Evolutionary conservation across 2,888 invertebrate genomes (phyloP).

Genomic region (Caenorhabditis angaria): DNA sequence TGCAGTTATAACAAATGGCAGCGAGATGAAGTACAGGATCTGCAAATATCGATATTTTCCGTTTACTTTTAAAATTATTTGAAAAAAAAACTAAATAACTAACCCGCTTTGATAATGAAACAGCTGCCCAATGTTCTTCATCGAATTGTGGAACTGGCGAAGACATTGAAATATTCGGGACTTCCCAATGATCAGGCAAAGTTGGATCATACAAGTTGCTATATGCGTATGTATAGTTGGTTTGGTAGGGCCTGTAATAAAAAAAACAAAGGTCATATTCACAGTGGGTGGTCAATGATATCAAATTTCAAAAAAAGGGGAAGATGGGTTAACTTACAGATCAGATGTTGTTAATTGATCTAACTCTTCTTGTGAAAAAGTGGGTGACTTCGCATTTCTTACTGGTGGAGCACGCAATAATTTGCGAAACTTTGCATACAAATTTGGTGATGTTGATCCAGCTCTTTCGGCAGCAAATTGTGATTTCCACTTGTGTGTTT

Average conservation of each 20-base stretch:
- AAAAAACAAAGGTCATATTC: slow-evolving; percentile 13
- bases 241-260: slow-evolving; percentile 47
- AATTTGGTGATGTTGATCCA: slow-evolving; percentile 29
- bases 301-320: neutral
- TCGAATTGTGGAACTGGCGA: slow-evolving; percentile 3
- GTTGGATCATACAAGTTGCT: slow-evolving; percentile 38
- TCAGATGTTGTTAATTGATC: slow-evolving; percentile 34
- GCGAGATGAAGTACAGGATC: neutral
- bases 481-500: slow-evolving; percentile 29
- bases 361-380: slow-evolving; percentile 36
- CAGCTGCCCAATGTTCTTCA: slow-evolving; percentile 33
- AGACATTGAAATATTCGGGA: slow-evolving; percentile 30
- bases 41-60: no score
- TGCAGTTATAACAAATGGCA: neutral
- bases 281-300: slow-evolving; percentile 7
- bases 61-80: neutral
- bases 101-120: slow-evolving; percentile 13
- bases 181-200: slow-evolving; percentile 46
- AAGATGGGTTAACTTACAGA: slow-evolving; percentile 22
- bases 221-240: slow-evolving; percentile 55
- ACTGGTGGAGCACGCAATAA: slow-evolving; percentile 31
- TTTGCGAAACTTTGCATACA: slow-evolving; percentile 33
- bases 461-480: slow-evolving; percentile 24
- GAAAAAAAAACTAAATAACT: no score
- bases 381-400: slow-evolving; percentile 29